Evolutionary conservation across 2,113 vertebrate species (phyloP).

Genomic region (Ageneiosus marmoratus): DNA sequence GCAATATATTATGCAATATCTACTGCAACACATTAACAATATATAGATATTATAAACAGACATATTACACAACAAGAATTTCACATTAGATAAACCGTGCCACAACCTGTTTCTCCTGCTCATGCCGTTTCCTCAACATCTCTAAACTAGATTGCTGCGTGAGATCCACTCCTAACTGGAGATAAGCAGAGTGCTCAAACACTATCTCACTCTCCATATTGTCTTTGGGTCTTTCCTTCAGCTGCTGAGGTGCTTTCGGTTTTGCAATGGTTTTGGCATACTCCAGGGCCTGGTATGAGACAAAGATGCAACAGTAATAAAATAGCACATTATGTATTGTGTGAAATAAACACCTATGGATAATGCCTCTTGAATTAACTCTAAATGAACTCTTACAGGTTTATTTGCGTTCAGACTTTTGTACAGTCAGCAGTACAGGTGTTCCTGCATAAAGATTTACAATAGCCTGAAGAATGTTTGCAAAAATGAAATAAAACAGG

Average conservation of each 20-base stretch:
- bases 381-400: not conserved
- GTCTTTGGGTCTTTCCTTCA: slow-evolving; percentile 53
- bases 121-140: slow-evolving; percentile 76
- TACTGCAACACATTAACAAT: not conserved
- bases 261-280: slow-evolving; percentile 85
- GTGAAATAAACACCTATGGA: not conserved
- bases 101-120: slow-evolving; percentile 82
- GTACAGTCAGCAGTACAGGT: not conserved
- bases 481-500: not conserved
- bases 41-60: not conserved
- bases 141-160: slow-evolving; percentile 73
- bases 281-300: slow-evolving; percentile 80
- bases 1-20: not conserved
- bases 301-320: not conserved
- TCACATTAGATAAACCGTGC: slow-evolving; percentile 59
- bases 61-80: not conserved
- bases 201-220: slow-evolving; percentile 43
- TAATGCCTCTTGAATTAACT: not conserved
- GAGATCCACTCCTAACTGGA: slow-evolving; percentile 53
- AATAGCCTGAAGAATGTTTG: not conserved
- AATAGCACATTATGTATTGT: not conserved
- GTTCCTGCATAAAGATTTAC: not conserved
- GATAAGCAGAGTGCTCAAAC: slow-evolving; percentile 34
- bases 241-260: slow-evolving; percentile 65
- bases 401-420: not conserved